Base-by-base conservation (phyloP, 2,888 invertebrate species). In the Ochropacha duplaris region DNA sequence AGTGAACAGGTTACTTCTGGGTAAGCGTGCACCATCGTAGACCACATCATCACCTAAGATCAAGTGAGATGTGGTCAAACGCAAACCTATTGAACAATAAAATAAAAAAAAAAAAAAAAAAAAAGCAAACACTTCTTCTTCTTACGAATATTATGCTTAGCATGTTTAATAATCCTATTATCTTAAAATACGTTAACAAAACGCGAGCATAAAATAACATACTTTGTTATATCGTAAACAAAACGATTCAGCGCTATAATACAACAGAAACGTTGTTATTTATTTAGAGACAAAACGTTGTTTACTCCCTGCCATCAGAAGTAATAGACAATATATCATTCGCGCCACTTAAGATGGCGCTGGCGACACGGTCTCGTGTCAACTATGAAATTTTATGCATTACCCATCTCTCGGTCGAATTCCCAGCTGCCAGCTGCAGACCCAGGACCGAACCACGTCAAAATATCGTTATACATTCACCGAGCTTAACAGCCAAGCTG, bases 371-470 rank as follows among this genome's bases (percentile, higher is more conserved):
- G 50, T 16, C 54, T 57, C 57, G 62, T 57, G 61, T 62, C 72
- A 66, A 68, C 72, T 75, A 72, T 69, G 65, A 77, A 79, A 81
- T 77, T 80, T 79, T 78, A 79, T 81, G 79, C 79, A 76, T 81
- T 78, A 75, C 69, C 71, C 69, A 71, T 73, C 69, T 64, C 68
- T 61, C 57, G 54, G 65, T 64, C 62, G 75, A 72, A 72, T 71
- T 74, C 72, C 63, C 66, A 61, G 65, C 73, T 73, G 76, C 71
- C 76, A 75, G 59, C 51, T 65, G 72, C 72, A 75, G 74, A 61
- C 62, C 56, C 50, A 49, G 64, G 58, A 57, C 61, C 58, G 69
- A 60, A 67, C 50, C 65, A 64, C 66, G 71, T 77, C 74, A 72
- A 72, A 73, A 72, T 72, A 75, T 71, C 65, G 65, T 65, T 66